phyloP scores from a whole-genome alignment of 2,113 vertebrate genomes.

The Sorex fumeus region DNA sequence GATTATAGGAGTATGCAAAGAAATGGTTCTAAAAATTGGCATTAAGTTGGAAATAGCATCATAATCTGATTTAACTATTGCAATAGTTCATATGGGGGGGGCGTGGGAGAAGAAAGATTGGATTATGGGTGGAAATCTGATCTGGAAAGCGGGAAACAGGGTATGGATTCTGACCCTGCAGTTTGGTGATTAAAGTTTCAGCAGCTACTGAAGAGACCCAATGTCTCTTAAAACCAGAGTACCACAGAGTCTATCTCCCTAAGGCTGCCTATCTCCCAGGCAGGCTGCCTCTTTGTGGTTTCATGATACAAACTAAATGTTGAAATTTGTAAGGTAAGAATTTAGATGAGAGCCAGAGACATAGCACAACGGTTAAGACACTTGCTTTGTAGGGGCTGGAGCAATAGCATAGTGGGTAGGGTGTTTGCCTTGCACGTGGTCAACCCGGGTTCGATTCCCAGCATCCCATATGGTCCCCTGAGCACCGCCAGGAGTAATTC shows the following conservation, averaged over 20 bases:
- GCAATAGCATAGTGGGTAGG: too few species aligned
- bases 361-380: too few species aligned
- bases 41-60: not conserved
- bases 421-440: too few species aligned
- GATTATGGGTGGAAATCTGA: not conserved
- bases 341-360: not conserved
- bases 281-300: not conserved
- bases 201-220: not conserved
- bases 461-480: too few species aligned
- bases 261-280: not conserved
- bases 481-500: too few species aligned
- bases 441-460: too few species aligned
- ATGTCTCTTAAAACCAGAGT: not conserved
- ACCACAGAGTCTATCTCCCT: not conserved
- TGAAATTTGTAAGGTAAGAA: not conserved
- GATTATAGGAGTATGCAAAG: slow-evolving; percentile 1
- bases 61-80: slow-evolving; percentile 5
- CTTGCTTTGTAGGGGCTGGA: too few species aligned
- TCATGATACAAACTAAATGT: not conserved
- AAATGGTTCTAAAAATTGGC: slow-evolving; percentile 16
- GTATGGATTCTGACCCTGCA: not conserved
- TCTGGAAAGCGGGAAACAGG: not conserved
- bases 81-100: not conserved
- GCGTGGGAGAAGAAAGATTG: not conserved
- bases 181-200: not conserved